These are phyloP conservation scores for Aotus griseimembra DNA, from an alignment of 2,797 vertebrate genomes.

Conservation along the genomic window DNA sequence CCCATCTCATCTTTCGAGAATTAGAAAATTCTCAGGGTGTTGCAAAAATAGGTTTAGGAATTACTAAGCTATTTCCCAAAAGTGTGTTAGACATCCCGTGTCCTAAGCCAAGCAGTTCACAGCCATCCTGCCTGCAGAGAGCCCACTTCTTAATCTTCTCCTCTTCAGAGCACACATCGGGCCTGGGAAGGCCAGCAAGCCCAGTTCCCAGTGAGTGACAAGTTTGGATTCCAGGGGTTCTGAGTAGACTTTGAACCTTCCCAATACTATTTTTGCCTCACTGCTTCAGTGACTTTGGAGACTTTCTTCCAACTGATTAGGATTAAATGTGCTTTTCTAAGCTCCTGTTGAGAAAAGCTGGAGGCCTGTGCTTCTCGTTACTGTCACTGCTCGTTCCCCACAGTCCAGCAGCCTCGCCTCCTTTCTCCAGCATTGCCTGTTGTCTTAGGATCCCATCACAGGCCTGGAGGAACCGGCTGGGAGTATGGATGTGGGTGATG, in stretches of 20 bases:
- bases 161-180: background rate
- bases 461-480: background rate
- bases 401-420: background rate
- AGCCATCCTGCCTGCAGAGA: background rate
- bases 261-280: background rate
- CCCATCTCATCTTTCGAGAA: background rate
- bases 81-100: too few species aligned
- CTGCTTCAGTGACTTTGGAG: background rate
- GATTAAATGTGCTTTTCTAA: conserved; percentile 37
- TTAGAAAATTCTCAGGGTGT: background rate
- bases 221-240: background rate
- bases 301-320: conserved; percentile 2
- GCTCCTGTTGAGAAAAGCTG: background rate
- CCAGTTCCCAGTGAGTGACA: background rate
- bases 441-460: background rate
- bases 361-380: background rate
- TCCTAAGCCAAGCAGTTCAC: background rate
- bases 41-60: background rate
- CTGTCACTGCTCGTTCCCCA: background rate
- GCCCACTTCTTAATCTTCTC: accelerated
- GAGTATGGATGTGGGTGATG: accelerated
- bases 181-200: background rate
- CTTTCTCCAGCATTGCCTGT: background rate
- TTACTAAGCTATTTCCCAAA: background rate
- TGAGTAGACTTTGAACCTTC: background rate